phyloP scores from a whole-genome alignment of 2,797 vertebrate species.

The Lacerta agilis region DNA sequence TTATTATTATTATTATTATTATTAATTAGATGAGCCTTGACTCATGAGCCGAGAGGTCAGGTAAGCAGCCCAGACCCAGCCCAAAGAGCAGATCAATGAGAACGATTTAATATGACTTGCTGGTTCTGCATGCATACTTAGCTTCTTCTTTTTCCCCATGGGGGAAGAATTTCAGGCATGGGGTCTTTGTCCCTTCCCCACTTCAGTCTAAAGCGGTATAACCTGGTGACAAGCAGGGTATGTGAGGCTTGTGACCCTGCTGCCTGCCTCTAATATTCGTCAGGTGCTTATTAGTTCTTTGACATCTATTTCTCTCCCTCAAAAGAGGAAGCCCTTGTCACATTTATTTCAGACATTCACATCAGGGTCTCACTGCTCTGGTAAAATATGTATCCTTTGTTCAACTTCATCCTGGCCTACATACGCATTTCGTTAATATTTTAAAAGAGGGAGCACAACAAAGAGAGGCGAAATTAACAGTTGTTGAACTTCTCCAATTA shows the following conservation, averaged over 20 bases:
- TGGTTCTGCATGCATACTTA: too few relatives aligned
- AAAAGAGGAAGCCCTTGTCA: conserved; percentile 52
- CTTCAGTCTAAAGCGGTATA: neutral
- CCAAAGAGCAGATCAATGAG: too few relatives aligned
- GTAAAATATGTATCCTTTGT: conserved; percentile 69
- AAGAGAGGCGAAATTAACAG: conserved; percentile 64
- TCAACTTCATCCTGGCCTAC: conserved; percentile 62
- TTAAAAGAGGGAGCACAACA: conserved; percentile 68
- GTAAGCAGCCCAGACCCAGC: too few relatives aligned
- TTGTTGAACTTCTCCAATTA: conserved; percentile 69
- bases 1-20: too few relatives aligned
- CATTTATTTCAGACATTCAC: conserved; percentile 61
- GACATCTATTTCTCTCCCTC: neutral
- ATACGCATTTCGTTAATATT: conserved; percentile 67
- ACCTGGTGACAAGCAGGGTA: too few relatives aligned
- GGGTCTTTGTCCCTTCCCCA: too few relatives aligned
- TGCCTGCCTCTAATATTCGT: neutral
- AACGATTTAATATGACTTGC: too few relatives aligned
- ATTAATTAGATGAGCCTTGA: too few relatives aligned
- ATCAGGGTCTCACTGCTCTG: conserved; percentile 53
- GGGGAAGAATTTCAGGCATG: neutral
- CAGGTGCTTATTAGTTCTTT: conserved; percentile 54
- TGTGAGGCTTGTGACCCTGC: neutral
- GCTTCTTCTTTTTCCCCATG: rapidly evolving
- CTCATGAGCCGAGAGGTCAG: too few relatives aligned